Evolutionary conservation across 2,113 vertebrate genomes (phyloP).

Genomic region (Erythrolamprus reginae): DNA sequence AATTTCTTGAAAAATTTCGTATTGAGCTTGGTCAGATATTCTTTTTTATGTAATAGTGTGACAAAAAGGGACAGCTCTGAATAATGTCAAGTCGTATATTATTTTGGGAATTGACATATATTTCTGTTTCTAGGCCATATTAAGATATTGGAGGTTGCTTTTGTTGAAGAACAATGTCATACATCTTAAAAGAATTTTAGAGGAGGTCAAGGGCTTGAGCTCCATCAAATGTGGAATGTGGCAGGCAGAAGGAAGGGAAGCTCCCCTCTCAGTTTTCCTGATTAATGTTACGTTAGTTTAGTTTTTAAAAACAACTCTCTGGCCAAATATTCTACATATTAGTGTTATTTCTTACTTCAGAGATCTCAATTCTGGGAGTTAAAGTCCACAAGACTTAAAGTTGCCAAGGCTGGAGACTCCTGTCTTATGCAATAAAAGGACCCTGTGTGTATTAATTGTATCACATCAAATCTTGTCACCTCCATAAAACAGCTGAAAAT

Average conservation of each 20-base stretch:
- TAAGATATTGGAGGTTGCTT: background rate
- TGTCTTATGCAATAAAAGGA: background rate
- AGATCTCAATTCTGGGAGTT: too few relatives aligned
- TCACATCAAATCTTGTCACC: background rate
- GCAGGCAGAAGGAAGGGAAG: background rate
- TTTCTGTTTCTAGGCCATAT: background rate
- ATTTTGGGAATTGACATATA: background rate
- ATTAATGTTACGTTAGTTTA: background rate
- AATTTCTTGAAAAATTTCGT: background rate
- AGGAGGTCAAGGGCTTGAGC: background rate
- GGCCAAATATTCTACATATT: background rate
- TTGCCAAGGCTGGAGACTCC: too few relatives aligned
- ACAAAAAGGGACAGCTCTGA: background rate
- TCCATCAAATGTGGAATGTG: background rate
- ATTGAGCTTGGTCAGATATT: rapidly evolving
- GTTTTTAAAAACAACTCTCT: background rate
- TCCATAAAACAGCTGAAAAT: background rate
- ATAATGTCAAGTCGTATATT: background rate
- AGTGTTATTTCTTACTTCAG: background rate
- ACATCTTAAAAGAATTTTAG: background rate
- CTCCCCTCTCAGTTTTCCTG: background rate
- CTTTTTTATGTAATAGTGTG: background rate
- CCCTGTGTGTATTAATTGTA: background rate
- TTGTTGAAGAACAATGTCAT: background rate
- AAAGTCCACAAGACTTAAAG: too few relatives aligned